Evolutionary conservation across 2,113 vertebrate genomes (phyloP).

Genomic region (Nibea coibor): DNA sequence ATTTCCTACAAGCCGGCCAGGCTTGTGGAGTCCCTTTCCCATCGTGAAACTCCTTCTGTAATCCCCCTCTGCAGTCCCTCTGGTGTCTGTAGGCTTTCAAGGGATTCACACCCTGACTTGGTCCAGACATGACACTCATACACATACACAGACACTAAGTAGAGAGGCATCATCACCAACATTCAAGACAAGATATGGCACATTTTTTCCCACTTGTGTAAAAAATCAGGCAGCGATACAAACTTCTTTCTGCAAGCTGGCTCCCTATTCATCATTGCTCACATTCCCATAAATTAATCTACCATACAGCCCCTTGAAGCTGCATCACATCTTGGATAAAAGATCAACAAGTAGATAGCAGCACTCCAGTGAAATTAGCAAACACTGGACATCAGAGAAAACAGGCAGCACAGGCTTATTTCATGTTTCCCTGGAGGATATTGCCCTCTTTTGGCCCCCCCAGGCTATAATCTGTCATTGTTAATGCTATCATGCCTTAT

Average conservation of each 20-base stretch:
- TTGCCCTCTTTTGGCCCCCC: slow-evolving; percentile 39
- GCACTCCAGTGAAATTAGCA: slow-evolving; percentile 8
- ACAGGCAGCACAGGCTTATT: slow-evolving; percentile 32
- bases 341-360: slow-evolving; percentile 31
- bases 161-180: slow-evolving; percentile 14
- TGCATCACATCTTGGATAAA: slow-evolving; percentile 34
- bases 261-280: slow-evolving; percentile 37
- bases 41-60: slow-evolving; percentile 19
- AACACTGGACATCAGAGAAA: slow-evolving; percentile 39
- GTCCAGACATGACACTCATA: slow-evolving; percentile 23
- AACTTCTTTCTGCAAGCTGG: background rate
- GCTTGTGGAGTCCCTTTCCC: slow-evolving; percentile 33
- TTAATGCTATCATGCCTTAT: slow-evolving; percentile 66
- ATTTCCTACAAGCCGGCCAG: slow-evolving; percentile 62
- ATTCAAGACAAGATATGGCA: slow-evolving; percentile 18
- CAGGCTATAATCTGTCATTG: slow-evolving; percentile 68
- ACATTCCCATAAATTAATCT: slow-evolving; percentile 60
- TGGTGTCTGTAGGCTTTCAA: slow-evolving; percentile 27
- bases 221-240: slow-evolving; percentile 30
- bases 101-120: slow-evolving; percentile 39
- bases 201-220: slow-evolving; percentile 15
- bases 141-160: slow-evolving; percentile 1
- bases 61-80: background rate
- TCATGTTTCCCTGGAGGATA: slow-evolving; percentile 46
- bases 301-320: slow-evolving; percentile 48